Conservation (phyloP, 2,888 invertebrate species). For the Dilophus febrilis region DNA sequence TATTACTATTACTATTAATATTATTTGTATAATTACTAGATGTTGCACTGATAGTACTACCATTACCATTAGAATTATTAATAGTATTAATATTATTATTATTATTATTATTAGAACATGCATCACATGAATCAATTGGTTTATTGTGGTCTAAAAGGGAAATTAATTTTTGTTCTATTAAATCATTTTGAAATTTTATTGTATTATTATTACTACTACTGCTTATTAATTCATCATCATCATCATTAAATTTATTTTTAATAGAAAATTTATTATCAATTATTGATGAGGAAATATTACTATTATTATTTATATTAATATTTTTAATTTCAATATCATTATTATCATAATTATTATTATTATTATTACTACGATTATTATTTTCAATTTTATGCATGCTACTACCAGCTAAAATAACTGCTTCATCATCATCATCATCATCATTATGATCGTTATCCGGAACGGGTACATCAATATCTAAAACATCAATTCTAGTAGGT, state of each 20-base stretch:
- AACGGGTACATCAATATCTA: too few relatives aligned
- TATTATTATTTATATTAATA: conserved; percentile 22
- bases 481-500: too few relatives aligned
- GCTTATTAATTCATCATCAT: neutral
- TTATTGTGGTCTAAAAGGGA: conserved; percentile 10
- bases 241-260: neutral
- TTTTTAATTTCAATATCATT: too few relatives aligned
- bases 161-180: conserved; percentile 10
- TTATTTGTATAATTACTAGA: neutral
- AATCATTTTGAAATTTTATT: neutral
- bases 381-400: conserved; percentile 14
- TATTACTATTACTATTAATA: neutral
- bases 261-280: conserved; percentile 27
- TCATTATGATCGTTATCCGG: too few relatives aligned
- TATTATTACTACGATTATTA: too few relatives aligned
- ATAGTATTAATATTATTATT: conserved; percentile 19
- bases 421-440: too few relatives aligned
- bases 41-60: conserved; percentile 6
- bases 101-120: conserved; percentile 24
- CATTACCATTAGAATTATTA: neutral
- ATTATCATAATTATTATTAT: too few relatives aligned
- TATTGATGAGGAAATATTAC: conserved; percentile 17
- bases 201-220: too few relatives aligned
- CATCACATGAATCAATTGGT: conserved; percentile 12
- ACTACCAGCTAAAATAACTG: too few relatives aligned